Base-by-base conservation (phyloP, 2,888 invertebrate genomes). In the Eristalinus sepulchralis region DNA sequence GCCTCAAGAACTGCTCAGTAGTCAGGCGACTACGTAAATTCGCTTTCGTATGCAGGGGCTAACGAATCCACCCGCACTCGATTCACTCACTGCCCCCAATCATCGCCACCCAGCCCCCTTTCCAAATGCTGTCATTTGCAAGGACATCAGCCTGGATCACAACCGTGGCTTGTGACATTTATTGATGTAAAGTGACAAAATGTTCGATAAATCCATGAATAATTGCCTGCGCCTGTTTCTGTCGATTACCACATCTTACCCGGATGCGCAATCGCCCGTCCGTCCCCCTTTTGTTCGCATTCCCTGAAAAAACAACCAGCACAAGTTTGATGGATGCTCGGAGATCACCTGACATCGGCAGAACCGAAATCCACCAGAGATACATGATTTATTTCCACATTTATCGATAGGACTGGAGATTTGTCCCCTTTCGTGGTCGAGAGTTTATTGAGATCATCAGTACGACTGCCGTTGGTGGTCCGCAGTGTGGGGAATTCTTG, bases 151-250 rank as follows among this genome's bases (percentile, higher is more conserved):
- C 72, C 77, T 77, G 72, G 77, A 81, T 72, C 81, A 34, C 55
- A 47, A 33, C 34, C 77, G 64, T 39, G 57, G 55, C 27, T 73
- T 71, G 77, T 86, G 85, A 82, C 85, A 77, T 86, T 86, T 86
- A 86, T 86, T 86, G 82, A 86, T 86, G 78, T 33, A 73, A 82
- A 73, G 85, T 86, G 85, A 86, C 85, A 86, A 82, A 78, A 86
- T 86, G 55, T 31, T 82, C 66, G 82, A 86, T 86, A 86, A 85
- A 47, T 78, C 82, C 78, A 82, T 82, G 68, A 86, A 78, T 82
- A 82, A 86, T 86, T 64, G 66, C 60, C 78, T 67, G 67, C 47
- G 47, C 17, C n/a, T 17, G 60, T 31, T 24, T 24, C 33, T 68
- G 33, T 67, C 39, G 60, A 73, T 36, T 55, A 17, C 62, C 68